phyloP scores from a whole-genome alignment of 2,113 vertebrate species.

The Boulengeromyrus knoepffleri region DNA sequence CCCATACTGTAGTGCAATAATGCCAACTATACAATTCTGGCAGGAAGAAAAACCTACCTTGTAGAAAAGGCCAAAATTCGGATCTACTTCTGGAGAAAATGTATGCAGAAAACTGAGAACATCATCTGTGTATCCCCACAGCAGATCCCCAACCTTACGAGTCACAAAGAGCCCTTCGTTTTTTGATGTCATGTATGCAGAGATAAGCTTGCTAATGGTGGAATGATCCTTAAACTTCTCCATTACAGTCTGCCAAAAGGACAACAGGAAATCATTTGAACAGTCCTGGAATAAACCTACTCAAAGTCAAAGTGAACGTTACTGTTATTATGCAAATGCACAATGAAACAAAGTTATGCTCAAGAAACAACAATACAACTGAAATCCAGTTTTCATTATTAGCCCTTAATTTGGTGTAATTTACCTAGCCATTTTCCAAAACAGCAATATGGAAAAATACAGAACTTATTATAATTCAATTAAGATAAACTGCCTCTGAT shows the following conservation, averaged over 20 bases:
- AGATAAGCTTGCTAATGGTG: rapidly evolving
- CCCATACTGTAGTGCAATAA: not conserved
- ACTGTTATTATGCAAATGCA: not conserved
- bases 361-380: not conserved
- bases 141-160: constrained; percentile 64
- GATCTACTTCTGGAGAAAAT: constrained; percentile 44
- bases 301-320: not conserved
- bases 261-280: not conserved
- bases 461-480: not conserved
- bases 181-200: constrained; percentile 48
- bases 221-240: constrained; percentile 37
- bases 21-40: not conserved
- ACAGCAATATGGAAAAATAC: not conserved
- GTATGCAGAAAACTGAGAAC: constrained; percentile 57
- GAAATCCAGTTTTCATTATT: not conserved
- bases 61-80: constrained; percentile 78
- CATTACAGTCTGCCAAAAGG: constrained; percentile 69
- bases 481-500: not conserved
- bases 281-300: not conserved
- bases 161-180: constrained; percentile 66
- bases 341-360: not conserved
- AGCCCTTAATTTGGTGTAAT: not conserved
- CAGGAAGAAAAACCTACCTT: constrained; percentile 61
- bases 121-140: constrained; percentile 87
- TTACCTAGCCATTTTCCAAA: not conserved